Evolutionary conservation across 1,140 invertebrate species (phyloP).

Genomic region (Atta texana): DNA sequence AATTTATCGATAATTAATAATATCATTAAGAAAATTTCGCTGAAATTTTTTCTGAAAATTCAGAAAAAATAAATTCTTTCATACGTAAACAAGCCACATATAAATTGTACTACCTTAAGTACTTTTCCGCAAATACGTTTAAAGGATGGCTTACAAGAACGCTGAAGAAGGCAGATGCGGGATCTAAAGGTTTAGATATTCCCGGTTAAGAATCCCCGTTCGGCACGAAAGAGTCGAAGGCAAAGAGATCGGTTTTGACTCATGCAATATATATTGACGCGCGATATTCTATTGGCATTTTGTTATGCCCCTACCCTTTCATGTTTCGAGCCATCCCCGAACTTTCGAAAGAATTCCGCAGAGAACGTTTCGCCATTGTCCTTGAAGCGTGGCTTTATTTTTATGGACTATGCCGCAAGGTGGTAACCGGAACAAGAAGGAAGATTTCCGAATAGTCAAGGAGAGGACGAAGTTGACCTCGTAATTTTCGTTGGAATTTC

Average conservation of each 20-base stretch:
- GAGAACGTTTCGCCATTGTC: slow-evolving; percentile 51
- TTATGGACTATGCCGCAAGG: slow-evolving; percentile 33
- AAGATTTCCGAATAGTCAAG: slow-evolving; percentile 31
- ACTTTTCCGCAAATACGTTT: neutral
- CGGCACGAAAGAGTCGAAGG: neutral
- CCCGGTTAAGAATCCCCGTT: neutral
- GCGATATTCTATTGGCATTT: slow-evolving; percentile 76
- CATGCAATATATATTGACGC: slow-evolving; percentile 71
- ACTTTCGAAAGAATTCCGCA: slow-evolving; percentile 36
- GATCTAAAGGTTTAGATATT: neutral
- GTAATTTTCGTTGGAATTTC: slow-evolving; percentile 68
- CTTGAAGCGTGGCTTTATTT: slow-evolving; percentile 51
- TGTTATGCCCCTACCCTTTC: slow-evolving; percentile 30
- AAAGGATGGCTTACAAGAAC: neutral
- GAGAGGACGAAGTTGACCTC: slow-evolving; percentile 36
- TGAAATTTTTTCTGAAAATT: neutral
- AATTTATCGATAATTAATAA: neutral
- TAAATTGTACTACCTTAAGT: neutral
- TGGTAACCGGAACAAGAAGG: slow-evolving; percentile 30
- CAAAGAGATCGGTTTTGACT: slow-evolving; percentile 26
- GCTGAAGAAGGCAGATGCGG: neutral
- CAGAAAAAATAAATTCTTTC: neutral
- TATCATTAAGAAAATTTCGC: neutral
- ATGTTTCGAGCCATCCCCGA: neutral
- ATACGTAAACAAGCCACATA: neutral